Conservation (phyloP, 2,113 vertebrate genomes). For the Nettapus auritus region DNA sequence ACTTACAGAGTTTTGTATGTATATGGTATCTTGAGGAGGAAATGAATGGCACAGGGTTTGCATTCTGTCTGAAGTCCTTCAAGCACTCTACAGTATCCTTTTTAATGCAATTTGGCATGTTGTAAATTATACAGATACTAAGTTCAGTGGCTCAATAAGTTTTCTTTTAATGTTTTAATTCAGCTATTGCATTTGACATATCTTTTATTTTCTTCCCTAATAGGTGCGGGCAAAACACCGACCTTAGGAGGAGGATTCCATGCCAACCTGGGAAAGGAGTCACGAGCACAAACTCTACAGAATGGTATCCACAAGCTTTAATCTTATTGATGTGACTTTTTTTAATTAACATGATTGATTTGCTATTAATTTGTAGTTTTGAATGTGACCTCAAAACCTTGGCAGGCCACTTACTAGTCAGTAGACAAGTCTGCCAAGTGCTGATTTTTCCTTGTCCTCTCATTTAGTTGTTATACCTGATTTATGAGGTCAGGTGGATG, state of each 20-base stretch:
- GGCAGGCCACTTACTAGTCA: not conserved
- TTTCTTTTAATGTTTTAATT: not conserved
- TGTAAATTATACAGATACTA: not conserved
- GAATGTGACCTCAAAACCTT: slow-evolving; percentile 30
- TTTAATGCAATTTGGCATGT: not conserved
- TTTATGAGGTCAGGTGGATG: slow-evolving; percentile 37
- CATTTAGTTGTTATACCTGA: not conserved
- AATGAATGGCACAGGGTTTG: not conserved
- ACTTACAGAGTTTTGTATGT: not conserved
- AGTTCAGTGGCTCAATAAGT: not conserved
- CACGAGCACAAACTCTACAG: slow-evolving; percentile 90
- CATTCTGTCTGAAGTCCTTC: not conserved
- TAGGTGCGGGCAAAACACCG: slow-evolving; percentile 82
- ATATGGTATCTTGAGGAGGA: not conserved
- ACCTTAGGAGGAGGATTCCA: slow-evolving; percentile 87
- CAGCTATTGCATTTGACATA: slow-evolving; percentile 6
- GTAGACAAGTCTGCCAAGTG: not conserved
- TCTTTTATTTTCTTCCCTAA: not conserved
- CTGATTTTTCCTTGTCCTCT: slow-evolving; percentile 16
- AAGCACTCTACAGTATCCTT: not conserved
- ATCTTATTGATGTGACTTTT: not conserved
- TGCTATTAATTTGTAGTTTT: not conserved
- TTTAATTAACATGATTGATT: not conserved
- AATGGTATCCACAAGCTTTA: slow-evolving; percentile 81
- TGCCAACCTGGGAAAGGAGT: slow-evolving; percentile 87